phyloP scores from a whole-genome alignment of 2,888 invertebrate genomes.

The Tortricodes alternella region DNA sequence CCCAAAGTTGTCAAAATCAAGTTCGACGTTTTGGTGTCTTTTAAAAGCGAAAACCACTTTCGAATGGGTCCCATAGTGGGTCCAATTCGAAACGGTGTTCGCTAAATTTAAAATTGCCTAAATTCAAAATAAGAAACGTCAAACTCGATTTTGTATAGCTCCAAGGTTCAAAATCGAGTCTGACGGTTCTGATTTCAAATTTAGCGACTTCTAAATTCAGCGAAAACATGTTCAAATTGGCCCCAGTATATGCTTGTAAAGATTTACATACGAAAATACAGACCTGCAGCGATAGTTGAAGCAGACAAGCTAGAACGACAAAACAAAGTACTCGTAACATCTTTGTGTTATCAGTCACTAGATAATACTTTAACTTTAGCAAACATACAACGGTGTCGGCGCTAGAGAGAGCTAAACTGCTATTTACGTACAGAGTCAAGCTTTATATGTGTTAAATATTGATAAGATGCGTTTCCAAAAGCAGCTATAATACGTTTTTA shows the following conservation, averaged over 20 bases:
- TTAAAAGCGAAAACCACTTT: too few species aligned
- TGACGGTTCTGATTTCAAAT: too few species aligned
- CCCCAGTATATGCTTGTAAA: background rate
- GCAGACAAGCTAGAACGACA: conserved; percentile 2
- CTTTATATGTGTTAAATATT: conserved; percentile 9
- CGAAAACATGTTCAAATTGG: too few species aligned
- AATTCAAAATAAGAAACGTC: too few species aligned
- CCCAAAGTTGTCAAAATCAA: too few species aligned
- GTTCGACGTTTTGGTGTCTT: too few species aligned
- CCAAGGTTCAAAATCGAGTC: too few species aligned
- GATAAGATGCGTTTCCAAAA: conserved; percentile 13
- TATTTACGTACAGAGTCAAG: background rate
- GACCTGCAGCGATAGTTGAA: conserved; percentile 20
- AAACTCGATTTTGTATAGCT: too few species aligned
- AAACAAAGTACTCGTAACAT: conserved; percentile 9
- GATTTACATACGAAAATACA: background rate
- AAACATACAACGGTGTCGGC: background rate
- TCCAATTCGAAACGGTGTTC: too few species aligned
- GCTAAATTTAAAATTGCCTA: too few species aligned
- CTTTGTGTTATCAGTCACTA: background rate
- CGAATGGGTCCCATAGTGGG: too few species aligned
- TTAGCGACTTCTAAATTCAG: too few species aligned
- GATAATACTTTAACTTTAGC: background rate
- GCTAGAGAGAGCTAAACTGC: background rate
- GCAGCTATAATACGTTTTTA: background rate